Evolutionary conservation across 2,113 vertebrate species (phyloP).

Genomic region (Neogale vison): DNA sequence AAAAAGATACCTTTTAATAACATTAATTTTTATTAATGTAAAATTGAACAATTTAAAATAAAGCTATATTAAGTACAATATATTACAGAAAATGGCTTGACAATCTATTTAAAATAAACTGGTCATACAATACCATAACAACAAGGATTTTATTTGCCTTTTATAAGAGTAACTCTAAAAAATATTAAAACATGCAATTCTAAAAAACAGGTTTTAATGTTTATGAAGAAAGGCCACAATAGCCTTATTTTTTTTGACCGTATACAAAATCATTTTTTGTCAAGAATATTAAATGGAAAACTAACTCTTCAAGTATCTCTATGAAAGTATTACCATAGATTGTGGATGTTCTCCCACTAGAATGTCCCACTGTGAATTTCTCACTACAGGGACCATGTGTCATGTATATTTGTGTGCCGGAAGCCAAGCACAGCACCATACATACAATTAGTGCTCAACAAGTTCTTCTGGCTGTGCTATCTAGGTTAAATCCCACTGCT

Average conservation of each 20-base stretch:
- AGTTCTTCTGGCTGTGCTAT: background rate
- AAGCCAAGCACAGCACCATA: background rate
- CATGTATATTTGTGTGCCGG: background rate
- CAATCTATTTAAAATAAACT: constrained; percentile 16
- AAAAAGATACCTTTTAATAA: constrained; percentile 34
- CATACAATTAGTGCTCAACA: background rate
- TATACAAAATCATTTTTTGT: background rate
- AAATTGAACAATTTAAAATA: constrained; percentile 38
- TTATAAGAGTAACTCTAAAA: constrained; percentile 24
- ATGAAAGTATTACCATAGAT: background rate
- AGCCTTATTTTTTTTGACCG: background rate
- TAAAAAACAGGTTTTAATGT: constrained; percentile 13
- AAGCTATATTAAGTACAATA: constrained; percentile 18
- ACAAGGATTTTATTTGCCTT: background rate
- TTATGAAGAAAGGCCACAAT: background rate
- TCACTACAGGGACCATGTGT: background rate
- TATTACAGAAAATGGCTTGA: constrained; percentile 5
- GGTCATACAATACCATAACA: background rate
- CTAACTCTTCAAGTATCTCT: background rate
- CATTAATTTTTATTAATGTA: constrained; percentile 34
- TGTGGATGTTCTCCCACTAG: background rate
- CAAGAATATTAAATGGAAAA: constrained; percentile 29
- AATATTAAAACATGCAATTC: background rate
- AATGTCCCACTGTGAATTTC: background rate
- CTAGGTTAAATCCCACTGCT: background rate